Evolutionary conservation across 2,888 invertebrate genomes (phyloP).

Genomic region (Phanerotoma sp.): DNA sequence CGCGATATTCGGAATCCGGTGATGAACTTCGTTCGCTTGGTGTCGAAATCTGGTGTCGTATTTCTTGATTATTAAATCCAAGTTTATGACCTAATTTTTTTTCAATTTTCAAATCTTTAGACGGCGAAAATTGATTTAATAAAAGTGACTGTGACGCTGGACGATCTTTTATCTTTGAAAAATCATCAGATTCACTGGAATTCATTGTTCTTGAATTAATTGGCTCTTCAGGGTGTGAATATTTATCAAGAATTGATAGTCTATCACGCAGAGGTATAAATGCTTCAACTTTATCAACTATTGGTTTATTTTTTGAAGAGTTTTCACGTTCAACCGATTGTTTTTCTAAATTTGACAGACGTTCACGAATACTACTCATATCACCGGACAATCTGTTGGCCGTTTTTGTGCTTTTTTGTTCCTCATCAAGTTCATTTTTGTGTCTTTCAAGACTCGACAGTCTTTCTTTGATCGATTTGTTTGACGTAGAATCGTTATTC

Average conservation of each 20-base stretch:
- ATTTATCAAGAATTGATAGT: slow-evolving; percentile 47
- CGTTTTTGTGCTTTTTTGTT: slow-evolving; percentile 57
- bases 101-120: slow-evolving; percentile 19
- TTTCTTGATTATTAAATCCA: slow-evolving; percentile 43
- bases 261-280: slow-evolving; percentile 47
- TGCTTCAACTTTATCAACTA: slow-evolving; percentile 43
- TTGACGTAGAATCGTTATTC: slow-evolving; percentile 66
- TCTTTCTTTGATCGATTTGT: slow-evolving; percentile 73
- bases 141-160: too few relatives aligned
- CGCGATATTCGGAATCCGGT: slow-evolving; percentile 52
- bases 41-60: slow-evolving; percentile 39
- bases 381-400: slow-evolving; percentile 63
- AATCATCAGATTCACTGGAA: slow-evolving; percentile 39
- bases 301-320: slow-evolving; percentile 33
- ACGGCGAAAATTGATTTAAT: too few relatives aligned
- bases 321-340: slow-evolving; percentile 50
- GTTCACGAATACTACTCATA: slow-evolving; percentile 66
- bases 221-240: slow-evolving; percentile 24
- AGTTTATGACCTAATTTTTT: slow-evolving; percentile 44
- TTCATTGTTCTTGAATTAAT: slow-evolving; percentile 16
- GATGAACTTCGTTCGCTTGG: slow-evolving; percentile 54
- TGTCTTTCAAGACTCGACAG: slow-evolving; percentile 70
- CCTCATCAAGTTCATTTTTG: slow-evolving; percentile 48
- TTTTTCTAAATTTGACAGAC: slow-evolving; percentile 65
- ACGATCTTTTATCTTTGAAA: slow-evolving; percentile 58